A percentile compares a stretch with the other conserved stretches of the same genome.
Evolutionary conservation across 2,888 invertebrate genomes (phyloP).

Genomic region (Aricia artaxerxes): DNA sequence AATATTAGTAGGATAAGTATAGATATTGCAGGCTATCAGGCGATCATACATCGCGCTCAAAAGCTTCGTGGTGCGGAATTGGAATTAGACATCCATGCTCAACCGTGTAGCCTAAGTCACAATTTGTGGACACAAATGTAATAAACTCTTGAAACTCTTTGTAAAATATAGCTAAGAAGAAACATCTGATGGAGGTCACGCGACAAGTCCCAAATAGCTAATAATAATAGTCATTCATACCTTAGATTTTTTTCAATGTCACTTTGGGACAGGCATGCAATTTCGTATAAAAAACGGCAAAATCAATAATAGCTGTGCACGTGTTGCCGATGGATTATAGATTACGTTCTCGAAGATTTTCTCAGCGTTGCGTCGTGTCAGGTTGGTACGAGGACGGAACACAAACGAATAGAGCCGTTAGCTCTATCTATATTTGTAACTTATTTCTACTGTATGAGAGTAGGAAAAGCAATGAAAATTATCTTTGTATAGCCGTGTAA

Average conservation of each 20-base stretch:
- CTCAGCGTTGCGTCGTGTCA: constrained; percentile 66
- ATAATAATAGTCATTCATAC: constrained; percentile 77
- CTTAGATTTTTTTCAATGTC: constrained; percentile 71
- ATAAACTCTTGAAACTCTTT: neutral
- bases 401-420: constrained; percentile 48
- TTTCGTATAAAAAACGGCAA: constrained; percentile 77
- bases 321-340: constrained; percentile 79
- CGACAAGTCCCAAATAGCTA: constrained; percentile 64
- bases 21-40: no score
- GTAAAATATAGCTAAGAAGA: neutral
- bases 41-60: no score
- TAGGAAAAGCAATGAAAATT: neutral
- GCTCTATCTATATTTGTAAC: neutral
- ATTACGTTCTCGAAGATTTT: constrained; percentile 75
- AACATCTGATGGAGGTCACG: constrained; percentile 54
- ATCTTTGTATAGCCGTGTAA: no score
- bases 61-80: no score
- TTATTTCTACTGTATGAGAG: neutral
- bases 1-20: no score
- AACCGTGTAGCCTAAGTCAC: no score
- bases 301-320: constrained; percentile 79
- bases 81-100: no score
- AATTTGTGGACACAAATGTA: no score
- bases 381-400: constrained; percentile 63
- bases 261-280: constrained; percentile 70